Percentiles rank a stretch among this genome's conserved stretches.
Conservation (phyloP, 2,113 vertebrate species). For the Arothron firmamentum region DNA sequence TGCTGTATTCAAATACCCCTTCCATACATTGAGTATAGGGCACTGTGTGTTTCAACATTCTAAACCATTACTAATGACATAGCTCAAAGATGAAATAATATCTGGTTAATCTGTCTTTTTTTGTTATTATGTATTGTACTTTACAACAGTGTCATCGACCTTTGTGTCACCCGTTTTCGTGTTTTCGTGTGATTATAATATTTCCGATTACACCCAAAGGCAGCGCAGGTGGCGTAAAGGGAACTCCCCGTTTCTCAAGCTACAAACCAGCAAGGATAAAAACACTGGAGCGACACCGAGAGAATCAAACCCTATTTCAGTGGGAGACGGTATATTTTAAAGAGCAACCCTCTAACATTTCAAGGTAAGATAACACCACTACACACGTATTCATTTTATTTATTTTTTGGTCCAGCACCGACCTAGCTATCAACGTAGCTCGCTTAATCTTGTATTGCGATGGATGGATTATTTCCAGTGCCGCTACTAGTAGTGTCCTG, state of each 20-base stretch:
- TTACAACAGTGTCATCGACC: not conserved
- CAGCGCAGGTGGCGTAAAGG: slow-evolving; percentile 20
- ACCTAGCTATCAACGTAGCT: not conserved
- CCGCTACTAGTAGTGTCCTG: slow-evolving; percentile 22
- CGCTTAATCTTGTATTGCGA: not conserved
- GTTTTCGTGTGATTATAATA: fast-evolving
- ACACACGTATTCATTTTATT: not conserved
- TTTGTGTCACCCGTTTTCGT: not conserved
- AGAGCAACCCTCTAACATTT: slow-evolving; percentile 2
- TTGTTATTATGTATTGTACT: too few relatives aligned
- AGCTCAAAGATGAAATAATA: too few relatives aligned
- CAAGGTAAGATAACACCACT: slow-evolving; percentile 28
- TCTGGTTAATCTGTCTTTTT: too few relatives aligned
- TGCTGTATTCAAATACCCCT: too few relatives aligned
- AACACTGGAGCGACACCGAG: slow-evolving; percentile 4
- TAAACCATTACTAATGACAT: too few relatives aligned
- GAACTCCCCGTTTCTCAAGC: slow-evolving; percentile 39
- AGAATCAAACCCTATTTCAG: slow-evolving; percentile 7
- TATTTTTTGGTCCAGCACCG: not conserved
- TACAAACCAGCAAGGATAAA: slow-evolving; percentile 36
- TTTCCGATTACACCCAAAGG: not conserved
- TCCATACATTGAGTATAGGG: too few relatives aligned
- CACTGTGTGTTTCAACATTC: too few relatives aligned
- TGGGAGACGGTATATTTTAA: not conserved
- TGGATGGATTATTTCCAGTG: not conserved